Conservation (phyloP, 1,140 invertebrate species). For the Acromyrmex charruanus region DNA sequence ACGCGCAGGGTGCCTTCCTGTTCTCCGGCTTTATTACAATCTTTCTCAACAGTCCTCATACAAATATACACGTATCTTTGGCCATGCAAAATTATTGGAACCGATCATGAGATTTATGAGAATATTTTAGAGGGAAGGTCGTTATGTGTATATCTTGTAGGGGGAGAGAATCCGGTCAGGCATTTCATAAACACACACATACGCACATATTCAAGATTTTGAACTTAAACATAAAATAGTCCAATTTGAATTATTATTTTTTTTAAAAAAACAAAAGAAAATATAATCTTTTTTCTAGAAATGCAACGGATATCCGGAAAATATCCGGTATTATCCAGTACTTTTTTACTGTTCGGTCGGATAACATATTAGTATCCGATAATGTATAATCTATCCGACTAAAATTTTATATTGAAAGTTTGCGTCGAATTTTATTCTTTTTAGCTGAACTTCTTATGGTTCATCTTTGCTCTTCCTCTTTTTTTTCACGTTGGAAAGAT, state of each 20-base stretch:
- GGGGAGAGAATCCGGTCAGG: not conserved
- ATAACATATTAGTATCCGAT: no score
- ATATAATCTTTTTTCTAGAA: no score
- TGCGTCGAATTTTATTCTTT: no score
- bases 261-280: not conserved
- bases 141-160: not conserved
- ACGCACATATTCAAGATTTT: not conserved
- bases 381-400: no score
- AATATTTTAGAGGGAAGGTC: not conserved
- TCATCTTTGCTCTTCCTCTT: no score
- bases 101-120: not conserved
- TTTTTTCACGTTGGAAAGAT: no score
- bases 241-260: not conserved
- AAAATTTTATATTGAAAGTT: no score
- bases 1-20: conserved; percentile 42
- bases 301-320: no score
- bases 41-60: not conserved
- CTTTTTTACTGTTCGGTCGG: no score
- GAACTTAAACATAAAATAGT: not conserved
- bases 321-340: no score
- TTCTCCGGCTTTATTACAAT: conserved; percentile 66
- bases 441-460: no score
- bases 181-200: not conserved
- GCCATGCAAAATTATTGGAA: conserved; percentile 28
- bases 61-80: not conserved